Base-by-base conservation (phyloP, 2,888 invertebrate species). In the Therioaphis trifolii region DNA sequence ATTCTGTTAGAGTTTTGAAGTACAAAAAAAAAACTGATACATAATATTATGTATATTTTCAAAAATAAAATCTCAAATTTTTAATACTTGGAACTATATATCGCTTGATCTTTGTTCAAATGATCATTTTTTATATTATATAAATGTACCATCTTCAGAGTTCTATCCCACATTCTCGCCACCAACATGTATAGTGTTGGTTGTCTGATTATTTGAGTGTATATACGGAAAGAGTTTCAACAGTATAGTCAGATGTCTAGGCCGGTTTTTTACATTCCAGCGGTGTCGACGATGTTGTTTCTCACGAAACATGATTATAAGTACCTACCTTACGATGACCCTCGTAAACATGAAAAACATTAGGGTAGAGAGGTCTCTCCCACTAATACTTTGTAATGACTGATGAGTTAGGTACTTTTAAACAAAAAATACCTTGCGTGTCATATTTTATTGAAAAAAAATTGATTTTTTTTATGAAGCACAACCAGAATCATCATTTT, bases 191-290 rank as follows among this genome's bases (percentile, higher is more conserved):
- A n/a, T 14, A 29, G n/a, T 49, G 29, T 21, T n/a, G 21, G 49
- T 2, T 21, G n/a, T 63, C 43, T 21, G 9, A 63, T 63, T 46
- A 46, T 49, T 49, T 46, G n/a, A 27, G 18, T 46, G 15, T 21
- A 12, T 75, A 18, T 21, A 77, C 1, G 29, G 15, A 63, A 77
- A 63, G 63, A 49, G 76, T n/a, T 55, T 74, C 3, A 63, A 46
- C 46, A 72, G n/a, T n/a, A n/a, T n/a, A n/a, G n/a, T n/a, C n/a
- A n/a, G n/a, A n/a, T 46, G 43, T 63, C 43, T 63, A 77, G 76
- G 76, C 76, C 15, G 63, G 76, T 77, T 77, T 75, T 63, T 49
- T 15, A 77, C 63, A 49, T 77, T 77, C 63, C 76, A n/a, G 21
- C 43, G 46, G 14, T n/a, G 43, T 27, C 24, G 61, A 21, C 43